Base-by-base conservation (phyloP, 1,140 invertebrate genomes). In the Magallana angulata region DNA sequence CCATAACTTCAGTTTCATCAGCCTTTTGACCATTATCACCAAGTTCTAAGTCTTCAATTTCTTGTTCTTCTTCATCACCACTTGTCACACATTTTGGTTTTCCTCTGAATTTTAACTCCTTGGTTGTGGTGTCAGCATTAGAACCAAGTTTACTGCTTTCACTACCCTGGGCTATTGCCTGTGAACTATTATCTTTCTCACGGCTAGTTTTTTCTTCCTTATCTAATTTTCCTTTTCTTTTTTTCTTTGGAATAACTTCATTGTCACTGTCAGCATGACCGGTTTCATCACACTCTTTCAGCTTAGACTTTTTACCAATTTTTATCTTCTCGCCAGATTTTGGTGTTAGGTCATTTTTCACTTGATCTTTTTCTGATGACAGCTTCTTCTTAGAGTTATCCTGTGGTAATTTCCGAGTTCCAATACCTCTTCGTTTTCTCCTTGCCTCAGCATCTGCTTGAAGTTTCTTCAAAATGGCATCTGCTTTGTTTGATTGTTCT, bases 381-480 rank as follows among this genome's bases (percentile, higher is more conserved):
- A 56, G 24, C 48, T 14, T 30, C 68, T 76, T 36, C 14, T 16
- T 64, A 1, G 60, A n/a, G 60, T n/a, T 16, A 57, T 82, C 24
- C 30, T 71, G n/a, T 14, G 24, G 48, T 71, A 7, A 5, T 59
- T 62, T 36, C n/a, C 57, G 16, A 64, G 57, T 16, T 71, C 68
- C 62, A 12, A 1, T 5, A 60, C 57, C 48, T 82, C 68, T 18
- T 12, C 14, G 18, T 30, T 76, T 76, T 58, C 12, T 76, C 68
- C 68, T 76, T 76, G 68, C 85, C 18, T 90, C 88, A 62, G 91
- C 90, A 30, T 92, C 85, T 57, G 80, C 58, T 85, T 91, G 85
- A 36, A 92, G 85, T 68, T 89, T 87, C 24, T 89, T 82, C 18
- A 92, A 83, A 58, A 92, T 91, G 30, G 84, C 16, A 76, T 87